These are phyloP conservation scores for Salvelinus alpinus DNA, from an alignment of 2,113 vertebrate genomes.

Conservation along the genomic window DNA sequence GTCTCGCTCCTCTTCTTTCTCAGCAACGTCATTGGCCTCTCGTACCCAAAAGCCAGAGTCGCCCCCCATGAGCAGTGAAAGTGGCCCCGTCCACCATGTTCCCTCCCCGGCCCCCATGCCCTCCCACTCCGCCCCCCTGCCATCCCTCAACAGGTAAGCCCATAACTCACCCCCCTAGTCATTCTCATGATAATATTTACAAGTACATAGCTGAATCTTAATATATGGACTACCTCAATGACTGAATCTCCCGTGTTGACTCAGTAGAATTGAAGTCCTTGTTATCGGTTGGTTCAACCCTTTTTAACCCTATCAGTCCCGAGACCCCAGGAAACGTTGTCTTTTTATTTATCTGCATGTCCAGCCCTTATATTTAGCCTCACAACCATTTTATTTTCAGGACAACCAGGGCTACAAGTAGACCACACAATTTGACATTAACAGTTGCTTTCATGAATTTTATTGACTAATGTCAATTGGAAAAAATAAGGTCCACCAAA, in stretches of 20 bases:
- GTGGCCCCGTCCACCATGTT: conserved; percentile 67
- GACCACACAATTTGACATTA: too few relatives aligned
- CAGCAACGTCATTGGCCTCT: conserved; percentile 74
- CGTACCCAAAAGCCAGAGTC: conserved; percentile 77
- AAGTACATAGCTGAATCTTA: conserved; percentile 60
- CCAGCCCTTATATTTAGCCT: too few relatives aligned
- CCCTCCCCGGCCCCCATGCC: conserved; percentile 76
- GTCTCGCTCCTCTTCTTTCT: neutral
- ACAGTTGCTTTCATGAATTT: too few relatives aligned
- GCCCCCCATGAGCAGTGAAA: conserved; percentile 73
- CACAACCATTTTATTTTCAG: too few relatives aligned
- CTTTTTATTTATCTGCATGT: too few relatives aligned
- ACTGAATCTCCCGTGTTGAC: conserved; percentile 5
- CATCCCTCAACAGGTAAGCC: conserved; percentile 87
- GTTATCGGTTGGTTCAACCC: too few relatives aligned
- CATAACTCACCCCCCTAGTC: neutral
- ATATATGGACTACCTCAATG: neutral
- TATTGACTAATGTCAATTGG: too few relatives aligned
- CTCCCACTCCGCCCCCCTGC: conserved; percentile 78
- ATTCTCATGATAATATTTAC: conserved; percentile 49
- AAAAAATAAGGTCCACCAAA: too few relatives aligned
- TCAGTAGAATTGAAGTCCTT: too few relatives aligned
- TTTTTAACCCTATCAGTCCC: too few relatives aligned
- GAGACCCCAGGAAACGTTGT: too few relatives aligned
- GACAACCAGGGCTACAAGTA: too few relatives aligned